These are phyloP conservation scores for Cryptoblepharus egeriae DNA, from an alignment of 2,797 vertebrate genomes.

Conservation along the genomic window DNA sequence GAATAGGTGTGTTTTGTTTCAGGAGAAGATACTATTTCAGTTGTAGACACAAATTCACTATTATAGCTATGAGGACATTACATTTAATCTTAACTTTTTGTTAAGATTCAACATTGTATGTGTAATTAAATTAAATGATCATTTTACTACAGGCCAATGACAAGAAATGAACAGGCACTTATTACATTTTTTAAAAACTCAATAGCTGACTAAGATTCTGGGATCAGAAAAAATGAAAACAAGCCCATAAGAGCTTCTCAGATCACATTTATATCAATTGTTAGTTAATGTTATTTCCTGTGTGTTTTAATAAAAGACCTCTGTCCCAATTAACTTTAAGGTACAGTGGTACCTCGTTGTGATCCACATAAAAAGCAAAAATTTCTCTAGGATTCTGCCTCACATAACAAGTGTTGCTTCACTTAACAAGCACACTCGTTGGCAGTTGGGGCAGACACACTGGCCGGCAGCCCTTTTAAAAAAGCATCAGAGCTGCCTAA, in stretches of 20 bases:
- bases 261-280: neutral
- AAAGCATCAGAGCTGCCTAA: no score
- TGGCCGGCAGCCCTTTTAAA: no score
- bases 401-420: no score
- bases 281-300: slow-evolving; percentile 26
- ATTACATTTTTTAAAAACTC: neutral
- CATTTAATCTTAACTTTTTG: neutral
- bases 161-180: slow-evolving; percentile 3
- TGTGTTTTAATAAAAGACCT: slow-evolving; percentile 28
- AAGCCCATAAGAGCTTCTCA: slow-evolving; percentile 16
- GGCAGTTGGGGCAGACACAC: no score
- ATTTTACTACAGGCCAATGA: neutral
- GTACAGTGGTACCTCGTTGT: no score
- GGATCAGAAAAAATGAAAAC: neutral
- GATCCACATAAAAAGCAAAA: no score
- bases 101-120: no score
- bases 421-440: no score
- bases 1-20: neutral
- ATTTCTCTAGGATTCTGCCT: no score
- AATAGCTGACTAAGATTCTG: neutral
- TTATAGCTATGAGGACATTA: neutral
- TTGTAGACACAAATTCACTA: neutral
- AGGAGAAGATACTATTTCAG: neutral
- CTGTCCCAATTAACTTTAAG: neutral
- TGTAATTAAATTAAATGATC: neutral